These are phyloP conservation scores for Drosophila paramelanica DNA, from an alignment of 2,888 invertebrate species.

Conservation along the genomic window DNA sequence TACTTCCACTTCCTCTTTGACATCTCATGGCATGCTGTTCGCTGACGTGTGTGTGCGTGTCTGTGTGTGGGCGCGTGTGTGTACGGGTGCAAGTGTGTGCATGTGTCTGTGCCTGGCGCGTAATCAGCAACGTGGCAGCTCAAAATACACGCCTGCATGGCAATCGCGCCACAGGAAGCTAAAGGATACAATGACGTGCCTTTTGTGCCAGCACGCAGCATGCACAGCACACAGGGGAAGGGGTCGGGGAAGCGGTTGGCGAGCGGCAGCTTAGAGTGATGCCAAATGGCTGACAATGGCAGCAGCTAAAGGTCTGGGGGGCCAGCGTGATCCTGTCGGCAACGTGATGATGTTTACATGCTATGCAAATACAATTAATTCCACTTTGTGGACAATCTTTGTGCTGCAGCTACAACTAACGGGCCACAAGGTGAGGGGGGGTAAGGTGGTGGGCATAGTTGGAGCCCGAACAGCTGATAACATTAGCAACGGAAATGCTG, in stretches of 20 bases:
- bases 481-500: slow-evolving; percentile 63
- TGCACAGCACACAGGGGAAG: slow-evolving; percentile 14
- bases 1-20: slow-evolving; percentile 44
- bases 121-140: slow-evolving; percentile 72
- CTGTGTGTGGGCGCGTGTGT: not conserved
- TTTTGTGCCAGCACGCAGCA: slow-evolving; percentile 29
- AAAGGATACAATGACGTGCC: slow-evolving; percentile 64
- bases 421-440: not conserved
- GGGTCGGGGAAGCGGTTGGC: slow-evolving; percentile 1
- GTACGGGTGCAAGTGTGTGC: not conserved
- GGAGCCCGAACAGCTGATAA: slow-evolving; percentile 24
- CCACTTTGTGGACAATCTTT: slow-evolving; percentile 74
- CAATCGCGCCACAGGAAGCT: slow-evolving; percentile 66
- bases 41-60: not conserved
- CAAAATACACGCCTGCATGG: slow-evolving; percentile 49
- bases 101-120: slow-evolving; percentile 41
- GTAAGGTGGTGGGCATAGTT: slow-evolving; percentile 1
- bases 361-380: slow-evolving; percentile 82
- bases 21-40: slow-evolving; percentile 46
- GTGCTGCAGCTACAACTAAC: slow-evolving; percentile 40
- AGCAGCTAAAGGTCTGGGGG: slow-evolving; percentile 21
- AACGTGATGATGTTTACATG: slow-evolving; percentile 75
- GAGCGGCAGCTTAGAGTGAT: slow-evolving; percentile 48
- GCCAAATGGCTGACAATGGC: slow-evolving; percentile 40
- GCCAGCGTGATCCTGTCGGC: slow-evolving; percentile 49